Evolutionary conservation across 2,113 vertebrate genomes (phyloP), one percentile per base, ranked within the genome.

Genomic region (Pseudonaja textilis): DNA sequence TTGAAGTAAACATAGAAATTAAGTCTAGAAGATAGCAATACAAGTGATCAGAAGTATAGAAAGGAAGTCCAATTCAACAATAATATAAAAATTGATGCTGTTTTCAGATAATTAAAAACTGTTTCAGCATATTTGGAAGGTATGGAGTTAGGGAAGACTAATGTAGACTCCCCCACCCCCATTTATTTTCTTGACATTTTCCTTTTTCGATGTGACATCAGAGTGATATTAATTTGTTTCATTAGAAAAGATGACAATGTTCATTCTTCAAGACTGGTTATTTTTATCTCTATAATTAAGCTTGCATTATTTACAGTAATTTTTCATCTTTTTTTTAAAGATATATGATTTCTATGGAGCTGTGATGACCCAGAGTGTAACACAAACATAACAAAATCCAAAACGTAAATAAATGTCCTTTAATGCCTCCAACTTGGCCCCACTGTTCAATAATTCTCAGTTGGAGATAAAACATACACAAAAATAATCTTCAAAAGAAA

Each of bases 251-350:
- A 23, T 23, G 29, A 50, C 42, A 85, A 12, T 22, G 45, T 26
- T 34, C 39, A 22, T 34, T 93, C 74, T 86, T 45, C 74, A 91
- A 57, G 69, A 8, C 29, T 91, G 74, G 81, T n/a, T 39, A 59
- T 50, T 93, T 92, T 85, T 89, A 93, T 57, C n/a, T 93, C 87
- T 61, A 93, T 89, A 90, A 85, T 90, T 85, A 89, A 89, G 20
- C 69, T 52, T 52, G 12, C 8, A 7, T 90, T 61, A 93, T 61
- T 52, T 93, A 55, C 55, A 59, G 45, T 85, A 39, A 89, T 92
- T 92, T 57, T 56, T 18, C 52, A 57, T 85, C 39, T 55, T 59
- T 85, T 85, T 74, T 85, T 59, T 52, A 93, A 93, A 85, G 26
- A 59, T 47, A 85, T 57, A 93, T 85, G 42, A n/a, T 45, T 90